phyloP scores from a whole-genome alignment of 2,797 vertebrate species.

The Pitangus sulphuratus region DNA sequence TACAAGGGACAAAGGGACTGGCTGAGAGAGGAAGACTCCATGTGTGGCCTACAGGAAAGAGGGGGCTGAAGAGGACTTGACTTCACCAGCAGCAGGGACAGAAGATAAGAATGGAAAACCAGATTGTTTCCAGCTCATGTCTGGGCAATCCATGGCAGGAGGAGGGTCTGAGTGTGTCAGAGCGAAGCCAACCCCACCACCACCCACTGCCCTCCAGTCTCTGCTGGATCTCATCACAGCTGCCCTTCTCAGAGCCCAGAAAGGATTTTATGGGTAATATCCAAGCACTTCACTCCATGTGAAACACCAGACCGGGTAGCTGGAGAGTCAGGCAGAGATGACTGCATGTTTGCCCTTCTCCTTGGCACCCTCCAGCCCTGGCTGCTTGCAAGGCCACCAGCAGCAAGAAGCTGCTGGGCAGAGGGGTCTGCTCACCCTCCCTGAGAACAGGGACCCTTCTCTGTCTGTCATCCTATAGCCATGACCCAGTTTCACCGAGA shows the following conservation, averaged over 20 bases:
- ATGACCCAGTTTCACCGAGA: constrained; percentile 55
- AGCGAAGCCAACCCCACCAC: not conserved
- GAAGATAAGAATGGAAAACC: constrained; percentile 42
- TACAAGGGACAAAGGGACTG: not conserved
- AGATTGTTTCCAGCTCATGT: not conserved
- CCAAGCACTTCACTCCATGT: not conserved
- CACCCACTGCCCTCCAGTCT: not conserved
- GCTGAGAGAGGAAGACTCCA: not conserved
- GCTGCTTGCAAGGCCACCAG: rapidly evolving
- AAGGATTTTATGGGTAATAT: not conserved
- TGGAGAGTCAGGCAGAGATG: not conserved
- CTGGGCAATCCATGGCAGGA: rapidly evolving
- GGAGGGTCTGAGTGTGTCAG: not conserved
- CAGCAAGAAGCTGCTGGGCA: not conserved
- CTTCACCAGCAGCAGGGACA: not conserved
- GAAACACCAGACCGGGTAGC: rapidly evolving
- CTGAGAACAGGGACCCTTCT: not conserved
- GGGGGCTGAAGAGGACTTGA: constrained; percentile 39
- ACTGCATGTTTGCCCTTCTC: rapidly evolving
- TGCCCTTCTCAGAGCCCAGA: not conserved
- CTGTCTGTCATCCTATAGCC: constrained; percentile 49
- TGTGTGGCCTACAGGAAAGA: constrained; percentile 52
- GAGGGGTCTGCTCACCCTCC: not conserved
- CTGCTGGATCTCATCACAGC: not conserved
- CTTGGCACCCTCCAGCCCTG: not conserved